Evolutionary conservation across 2,888 invertebrate genomes (phyloP).

Genomic region (Hoplodrina blanda): DNA sequence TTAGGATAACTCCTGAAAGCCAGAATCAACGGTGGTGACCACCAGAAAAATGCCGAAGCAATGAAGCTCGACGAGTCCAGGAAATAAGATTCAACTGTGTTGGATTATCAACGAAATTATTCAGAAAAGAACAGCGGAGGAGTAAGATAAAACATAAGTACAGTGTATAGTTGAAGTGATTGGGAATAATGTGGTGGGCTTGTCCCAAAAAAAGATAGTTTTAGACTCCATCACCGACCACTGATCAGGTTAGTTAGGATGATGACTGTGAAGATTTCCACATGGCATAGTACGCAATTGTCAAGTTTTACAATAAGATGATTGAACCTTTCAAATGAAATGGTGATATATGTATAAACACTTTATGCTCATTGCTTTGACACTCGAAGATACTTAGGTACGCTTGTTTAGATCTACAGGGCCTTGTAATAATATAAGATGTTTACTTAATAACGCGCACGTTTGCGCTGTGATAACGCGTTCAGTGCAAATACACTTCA

Average conservation of each 20-base stretch:
- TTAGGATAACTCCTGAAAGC: background rate
- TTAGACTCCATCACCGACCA: no score
- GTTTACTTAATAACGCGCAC: conserved; percentile 29
- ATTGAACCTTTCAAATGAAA: background rate
- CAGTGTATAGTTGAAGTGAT: no score
- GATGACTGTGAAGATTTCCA: background rate
- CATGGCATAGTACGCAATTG: background rate
- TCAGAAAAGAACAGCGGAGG: no score
- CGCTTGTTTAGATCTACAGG: background rate
- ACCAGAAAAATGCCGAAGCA: no score
- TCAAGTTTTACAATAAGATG: background rate
- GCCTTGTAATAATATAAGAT: background rate
- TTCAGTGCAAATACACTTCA: background rate
- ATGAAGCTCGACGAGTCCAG: no score
- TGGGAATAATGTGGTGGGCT: no score
- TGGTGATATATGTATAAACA: background rate
- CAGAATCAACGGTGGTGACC: no score
- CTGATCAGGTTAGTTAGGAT: no score
- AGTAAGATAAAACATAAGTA: no score
- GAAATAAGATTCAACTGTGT: no score
- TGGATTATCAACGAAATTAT: no score
- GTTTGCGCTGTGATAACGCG: background rate
- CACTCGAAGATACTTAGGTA: background rate
- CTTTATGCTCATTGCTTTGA: background rate
- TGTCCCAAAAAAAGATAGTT: no score